These are phyloP conservation scores for Hemicrepidius hirtus DNA, from an alignment of 2,888 invertebrate genomes.

Conservation along the genomic window DNA sequence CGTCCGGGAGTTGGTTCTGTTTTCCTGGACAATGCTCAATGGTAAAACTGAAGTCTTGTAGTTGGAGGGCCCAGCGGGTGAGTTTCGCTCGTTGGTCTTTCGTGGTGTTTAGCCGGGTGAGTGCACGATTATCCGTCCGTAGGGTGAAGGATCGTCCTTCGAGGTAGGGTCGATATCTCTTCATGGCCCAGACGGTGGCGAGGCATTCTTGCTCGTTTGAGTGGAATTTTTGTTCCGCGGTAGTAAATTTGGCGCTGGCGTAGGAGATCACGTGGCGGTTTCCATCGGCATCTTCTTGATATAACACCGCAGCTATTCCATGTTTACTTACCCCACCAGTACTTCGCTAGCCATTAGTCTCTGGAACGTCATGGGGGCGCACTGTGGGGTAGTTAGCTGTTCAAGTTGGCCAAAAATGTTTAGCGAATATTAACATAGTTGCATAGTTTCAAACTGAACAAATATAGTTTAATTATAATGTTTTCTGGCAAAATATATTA, in stretches of 20 bases:
- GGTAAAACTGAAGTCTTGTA: slow-evolving; percentile 53
- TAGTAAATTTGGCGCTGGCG: slow-evolving; percentile 50
- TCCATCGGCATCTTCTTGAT: slow-evolving; percentile 46
- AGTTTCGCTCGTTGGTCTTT: slow-evolving; percentile 47
- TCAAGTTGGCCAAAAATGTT: no score
- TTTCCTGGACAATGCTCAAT: slow-evolving; percentile 58
- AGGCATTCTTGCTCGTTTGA: slow-evolving; percentile 59
- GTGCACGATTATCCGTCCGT: slow-evolving; percentile 55
- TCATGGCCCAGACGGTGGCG: slow-evolving; percentile 58
- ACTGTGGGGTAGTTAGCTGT: no score
- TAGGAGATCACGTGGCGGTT: slow-evolving; percentile 51
- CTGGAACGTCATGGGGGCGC: no score
- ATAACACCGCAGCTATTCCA: slow-evolving; percentile 56
- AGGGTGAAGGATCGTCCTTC: slow-evolving; percentile 55
- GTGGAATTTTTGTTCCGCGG: slow-evolving; percentile 53
- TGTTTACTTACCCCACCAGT: no score
- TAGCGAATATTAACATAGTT: no score
- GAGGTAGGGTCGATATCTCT: slow-evolving; percentile 56
- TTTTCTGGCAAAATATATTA: no score
- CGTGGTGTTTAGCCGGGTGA: slow-evolving; percentile 53
- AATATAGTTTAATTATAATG: no score
- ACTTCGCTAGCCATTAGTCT: no score
- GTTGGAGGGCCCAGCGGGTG: slow-evolving; percentile 50
- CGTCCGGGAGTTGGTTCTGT: slow-evolving; percentile 54
- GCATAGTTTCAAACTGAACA: no score